Conservation (phyloP, 2,797 vertebrate species). For the Hyperoplus immaculatus region DNA sequence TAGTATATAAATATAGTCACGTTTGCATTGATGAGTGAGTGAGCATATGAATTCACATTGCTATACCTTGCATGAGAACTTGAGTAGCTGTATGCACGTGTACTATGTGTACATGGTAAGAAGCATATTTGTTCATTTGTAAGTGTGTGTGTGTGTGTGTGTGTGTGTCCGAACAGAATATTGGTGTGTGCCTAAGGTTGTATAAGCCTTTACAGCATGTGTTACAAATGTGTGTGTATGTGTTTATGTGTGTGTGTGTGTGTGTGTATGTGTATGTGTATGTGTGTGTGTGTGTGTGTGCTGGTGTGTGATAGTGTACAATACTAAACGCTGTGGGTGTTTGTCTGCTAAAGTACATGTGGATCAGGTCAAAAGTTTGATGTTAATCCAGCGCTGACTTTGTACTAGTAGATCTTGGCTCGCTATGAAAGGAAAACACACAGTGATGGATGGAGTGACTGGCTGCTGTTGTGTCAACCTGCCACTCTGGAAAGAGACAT, state of each 20-base stretch:
- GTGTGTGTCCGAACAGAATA: no score
- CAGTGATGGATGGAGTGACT: conserved; percentile 8
- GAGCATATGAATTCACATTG: background rate
- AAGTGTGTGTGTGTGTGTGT: background rate
- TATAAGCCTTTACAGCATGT: background rate
- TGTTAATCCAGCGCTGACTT: conserved; percentile 26
- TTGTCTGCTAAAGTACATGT: background rate
- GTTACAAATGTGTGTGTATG: background rate
- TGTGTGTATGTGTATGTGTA: background rate
- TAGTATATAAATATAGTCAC: background rate
- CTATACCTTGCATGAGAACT: background rate
- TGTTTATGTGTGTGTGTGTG: background rate
- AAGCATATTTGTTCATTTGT: background rate
- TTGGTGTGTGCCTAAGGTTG: background rate
- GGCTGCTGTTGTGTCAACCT: conserved; percentile 9
- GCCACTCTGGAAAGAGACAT: conserved; percentile 3
- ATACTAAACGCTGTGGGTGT: background rate
- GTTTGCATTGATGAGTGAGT: background rate
- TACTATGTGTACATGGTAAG: background rate
- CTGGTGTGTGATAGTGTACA: background rate
- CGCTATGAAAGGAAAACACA: conserved; percentile 3
- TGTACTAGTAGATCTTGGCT: conserved; percentile 86
- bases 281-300: background rate
- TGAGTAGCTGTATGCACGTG: no score
- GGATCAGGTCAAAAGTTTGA: conserved; percentile 6